Conservation (phyloP, 2,888 invertebrate species). For the Dexiosoma caninum region DNA sequence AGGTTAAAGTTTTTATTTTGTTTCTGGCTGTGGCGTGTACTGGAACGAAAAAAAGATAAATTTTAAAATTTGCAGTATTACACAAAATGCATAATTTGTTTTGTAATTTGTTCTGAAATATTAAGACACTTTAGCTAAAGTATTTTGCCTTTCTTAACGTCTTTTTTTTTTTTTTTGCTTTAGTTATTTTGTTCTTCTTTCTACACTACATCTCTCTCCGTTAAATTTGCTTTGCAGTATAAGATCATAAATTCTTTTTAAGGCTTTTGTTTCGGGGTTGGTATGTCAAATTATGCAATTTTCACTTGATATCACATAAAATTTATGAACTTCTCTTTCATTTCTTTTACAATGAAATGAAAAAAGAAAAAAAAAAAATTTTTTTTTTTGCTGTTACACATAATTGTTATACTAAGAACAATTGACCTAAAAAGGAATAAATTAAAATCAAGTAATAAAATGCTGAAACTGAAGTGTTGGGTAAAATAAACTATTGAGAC, state of each 20-base stretch:
- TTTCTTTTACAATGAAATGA: background rate
- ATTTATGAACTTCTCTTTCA: conserved; percentile 60
- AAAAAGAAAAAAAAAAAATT: background rate
- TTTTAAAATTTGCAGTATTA: conserved; percentile 61
- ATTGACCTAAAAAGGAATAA: conserved; percentile 31
- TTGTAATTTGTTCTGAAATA: conserved; percentile 62
- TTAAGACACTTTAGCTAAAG: conserved; percentile 52
- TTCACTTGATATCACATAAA: conserved; percentile 57
- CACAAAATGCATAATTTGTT: conserved; percentile 63
- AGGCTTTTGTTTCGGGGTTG: conserved; percentile 42
- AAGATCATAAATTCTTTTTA: conserved; percentile 39
- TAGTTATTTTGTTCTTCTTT: background rate
- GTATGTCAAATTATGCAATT: conserved; percentile 60
- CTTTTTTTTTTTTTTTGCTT: background rate
- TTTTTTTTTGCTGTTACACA: background rate
- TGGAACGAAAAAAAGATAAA: conserved; percentile 7
- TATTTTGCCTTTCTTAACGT: background rate
- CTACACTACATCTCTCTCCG: conserved; percentile 11
- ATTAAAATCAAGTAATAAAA: background rate
- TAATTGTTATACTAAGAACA: conserved; percentile 28
- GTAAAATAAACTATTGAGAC: background rate
- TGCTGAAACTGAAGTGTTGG: background rate
- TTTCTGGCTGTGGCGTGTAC: conserved; percentile 16
- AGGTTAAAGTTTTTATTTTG: background rate
- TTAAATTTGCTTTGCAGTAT: conserved; percentile 30